These are phyloP conservation scores for Dendrolimus houi DNA, from an alignment of 2,888 invertebrate genomes.

Conservation along the genomic window DNA sequence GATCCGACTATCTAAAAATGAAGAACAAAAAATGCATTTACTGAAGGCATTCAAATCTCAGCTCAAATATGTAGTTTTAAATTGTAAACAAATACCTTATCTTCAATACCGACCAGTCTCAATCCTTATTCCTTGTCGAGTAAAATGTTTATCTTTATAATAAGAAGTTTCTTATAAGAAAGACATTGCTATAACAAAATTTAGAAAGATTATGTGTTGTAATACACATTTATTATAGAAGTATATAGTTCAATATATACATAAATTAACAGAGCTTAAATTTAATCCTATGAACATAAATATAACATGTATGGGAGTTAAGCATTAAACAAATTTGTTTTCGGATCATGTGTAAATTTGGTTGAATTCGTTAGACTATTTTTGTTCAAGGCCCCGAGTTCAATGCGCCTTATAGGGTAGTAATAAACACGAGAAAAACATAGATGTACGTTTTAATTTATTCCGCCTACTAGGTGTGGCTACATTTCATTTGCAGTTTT, in stretches of 20 bases:
- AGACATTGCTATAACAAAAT: too few relatives aligned
- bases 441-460: not conserved
- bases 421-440: slow-evolving; percentile 1
- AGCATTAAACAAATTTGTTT: slow-evolving; percentile 47
- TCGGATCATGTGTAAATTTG: slow-evolving; percentile 45
- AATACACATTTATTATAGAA: not conserved
- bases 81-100: too few relatives aligned
- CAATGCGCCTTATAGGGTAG: slow-evolving; percentile 44
- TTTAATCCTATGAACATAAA: slow-evolving; percentile 10
- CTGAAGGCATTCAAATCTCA: too few relatives aligned
- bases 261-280: not conserved
- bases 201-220: too few relatives aligned
- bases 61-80: too few relatives aligned
- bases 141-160: too few relatives aligned
- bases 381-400: slow-evolving; percentile 53
- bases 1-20: too few relatives aligned
- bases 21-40: too few relatives aligned
- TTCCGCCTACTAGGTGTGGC: slow-evolving; percentile 3
- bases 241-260: not conserved
- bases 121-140: too few relatives aligned
- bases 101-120: too few relatives aligned
- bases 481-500: too few relatives aligned
- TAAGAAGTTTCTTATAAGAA: too few relatives aligned
- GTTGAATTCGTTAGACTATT: slow-evolving; percentile 56
- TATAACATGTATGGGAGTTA: slow-evolving; percentile 25